Evolutionary conservation across 2,797 vertebrate genomes (phyloP), one percentile per base, ranked within the genome.

Genomic region (Myripristis jacobus): DNA sequence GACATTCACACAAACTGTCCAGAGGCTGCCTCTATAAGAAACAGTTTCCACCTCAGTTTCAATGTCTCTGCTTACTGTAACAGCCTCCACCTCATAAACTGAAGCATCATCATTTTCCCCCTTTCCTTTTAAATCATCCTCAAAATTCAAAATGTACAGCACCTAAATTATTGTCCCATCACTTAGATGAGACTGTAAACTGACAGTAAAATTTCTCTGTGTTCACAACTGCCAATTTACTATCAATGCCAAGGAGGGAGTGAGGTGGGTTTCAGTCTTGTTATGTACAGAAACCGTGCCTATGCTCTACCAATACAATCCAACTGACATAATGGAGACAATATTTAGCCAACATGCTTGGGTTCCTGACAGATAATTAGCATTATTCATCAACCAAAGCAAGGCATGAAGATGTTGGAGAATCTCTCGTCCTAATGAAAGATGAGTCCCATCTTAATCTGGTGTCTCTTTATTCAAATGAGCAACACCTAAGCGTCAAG

Each of bases 331-430:
- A 70, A 77, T 75, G 73, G 83, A 85, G 73, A 77, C 73, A 52
- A 46, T 77, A 65, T 74, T 61, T 51, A 76, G 55, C 73, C 58
- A 64, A 53, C 55, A 51, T 34, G 50, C 15, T 19, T 19, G 41
- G 62, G 56, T 62, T 44, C 6, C 57, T 85, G 77, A 82, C 74
- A 77, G 70, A 77, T 77, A 38, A 78, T 85, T 77, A 85, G 48
- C 55, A 58, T 69, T 77, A 58, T 65, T 77, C 74, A 82, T 80
- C 71, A 72, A 56, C 38, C 78, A 67, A 57, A 73, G 66, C 56
- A 57, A 69, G 36, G 50, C 69, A 59, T 70, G 53, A 74, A 68
- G 69, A 69, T 54, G 79, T 66, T 27, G 36, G 22, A 51, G 53
- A 70, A 64, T 29, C 64, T 62, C 70, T 69, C 25, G 15, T 66